Conservation (phyloP, 1,140 invertebrate species). For the Drosophila yakuba region DNA sequence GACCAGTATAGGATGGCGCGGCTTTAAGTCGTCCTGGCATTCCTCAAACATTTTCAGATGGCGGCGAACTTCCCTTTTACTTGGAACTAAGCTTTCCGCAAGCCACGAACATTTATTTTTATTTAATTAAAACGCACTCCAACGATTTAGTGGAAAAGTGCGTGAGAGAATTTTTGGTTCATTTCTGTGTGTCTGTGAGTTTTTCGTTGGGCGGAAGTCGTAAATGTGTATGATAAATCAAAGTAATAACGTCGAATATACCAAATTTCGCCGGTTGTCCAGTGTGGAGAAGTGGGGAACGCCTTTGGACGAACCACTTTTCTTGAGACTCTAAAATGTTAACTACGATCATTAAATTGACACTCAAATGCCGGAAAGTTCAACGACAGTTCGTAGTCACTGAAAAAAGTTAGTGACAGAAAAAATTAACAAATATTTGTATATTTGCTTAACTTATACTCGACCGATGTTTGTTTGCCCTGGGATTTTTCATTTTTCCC, state of each 20-base stretch:
- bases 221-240: slow-evolving; percentile 57
- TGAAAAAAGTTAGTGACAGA: slow-evolving; percentile 37
- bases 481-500: slow-evolving; percentile 37
- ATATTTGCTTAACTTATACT: slow-evolving; percentile 72
- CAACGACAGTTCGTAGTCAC: slow-evolving; percentile 51
- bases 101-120: slow-evolving; percentile 22
- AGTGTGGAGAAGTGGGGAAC: background rate
- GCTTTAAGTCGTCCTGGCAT: slow-evolving; percentile 23
- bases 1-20: slow-evolving; percentile 4
- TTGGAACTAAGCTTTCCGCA: slow-evolving; percentile 10
- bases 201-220: slow-evolving; percentile 13
- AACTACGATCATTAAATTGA: slow-evolving; percentile 64
- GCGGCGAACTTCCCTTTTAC: background rate
- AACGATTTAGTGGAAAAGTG: slow-evolving; percentile 35
- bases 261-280: background rate
- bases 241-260: slow-evolving; percentile 13
- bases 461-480: slow-evolving; percentile 60
- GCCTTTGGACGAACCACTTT: slow-evolving; percentile 3
- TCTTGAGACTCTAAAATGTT: slow-evolving; percentile 13
- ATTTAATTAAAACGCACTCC: slow-evolving; percentile 62
- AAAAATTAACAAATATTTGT: slow-evolving; percentile 70
- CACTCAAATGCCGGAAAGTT: slow-evolving; percentile 62
- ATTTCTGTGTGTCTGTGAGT: background rate
- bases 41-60: slow-evolving; percentile 24
- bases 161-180: slow-evolving; percentile 35